These are phyloP conservation scores for Caradrina clavipalpis DNA, from an alignment of 2,888 invertebrate genomes.

Conservation along the genomic window DNA sequence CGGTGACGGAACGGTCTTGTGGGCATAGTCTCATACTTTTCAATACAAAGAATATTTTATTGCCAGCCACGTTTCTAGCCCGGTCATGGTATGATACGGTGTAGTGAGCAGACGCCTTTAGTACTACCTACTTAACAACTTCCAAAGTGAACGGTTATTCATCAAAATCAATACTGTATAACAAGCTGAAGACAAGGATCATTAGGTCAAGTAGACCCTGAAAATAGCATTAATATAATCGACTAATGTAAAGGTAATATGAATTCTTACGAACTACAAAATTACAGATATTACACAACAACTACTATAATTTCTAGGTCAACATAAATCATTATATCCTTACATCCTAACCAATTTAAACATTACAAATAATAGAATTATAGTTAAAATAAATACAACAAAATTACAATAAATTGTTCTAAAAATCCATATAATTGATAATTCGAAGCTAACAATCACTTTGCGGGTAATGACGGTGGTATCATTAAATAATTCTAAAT, in stretches of 20 bases:
- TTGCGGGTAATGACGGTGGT: constrained; percentile 36
- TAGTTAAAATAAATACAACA: constrained; percentile 16
- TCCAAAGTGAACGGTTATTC: too few species aligned
- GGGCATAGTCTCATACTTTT: too few species aligned
- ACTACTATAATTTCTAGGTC: constrained; percentile 37
- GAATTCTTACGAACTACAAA: constrained; percentile 14
- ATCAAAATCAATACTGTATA: constrained; percentile 12
- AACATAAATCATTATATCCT: constrained; percentile 21
- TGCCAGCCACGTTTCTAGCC: too few species aligned
- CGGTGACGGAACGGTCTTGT: too few species aligned
- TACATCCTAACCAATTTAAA: constrained; percentile 36
- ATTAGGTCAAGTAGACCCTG: constrained; percentile 22
- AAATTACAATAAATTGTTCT: constrained; percentile 48
- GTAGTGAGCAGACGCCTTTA: too few species aligned
- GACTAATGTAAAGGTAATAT: constrained; percentile 7
- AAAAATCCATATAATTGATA: constrained; percentile 56
- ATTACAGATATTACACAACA: constrained; percentile 38
- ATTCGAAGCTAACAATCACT: constrained; percentile 52
- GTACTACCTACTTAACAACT: too few species aligned
- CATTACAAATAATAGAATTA: constrained; percentile 41
- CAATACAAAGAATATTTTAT: too few species aligned
- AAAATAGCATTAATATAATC: constrained; percentile 10
- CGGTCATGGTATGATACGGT: too few species aligned
- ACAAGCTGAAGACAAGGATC: constrained; percentile 12
- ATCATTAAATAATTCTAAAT: constrained; percentile 47